Conservation (phyloP, 2,113 vertebrate species). For the Platanista minor region DNA sequence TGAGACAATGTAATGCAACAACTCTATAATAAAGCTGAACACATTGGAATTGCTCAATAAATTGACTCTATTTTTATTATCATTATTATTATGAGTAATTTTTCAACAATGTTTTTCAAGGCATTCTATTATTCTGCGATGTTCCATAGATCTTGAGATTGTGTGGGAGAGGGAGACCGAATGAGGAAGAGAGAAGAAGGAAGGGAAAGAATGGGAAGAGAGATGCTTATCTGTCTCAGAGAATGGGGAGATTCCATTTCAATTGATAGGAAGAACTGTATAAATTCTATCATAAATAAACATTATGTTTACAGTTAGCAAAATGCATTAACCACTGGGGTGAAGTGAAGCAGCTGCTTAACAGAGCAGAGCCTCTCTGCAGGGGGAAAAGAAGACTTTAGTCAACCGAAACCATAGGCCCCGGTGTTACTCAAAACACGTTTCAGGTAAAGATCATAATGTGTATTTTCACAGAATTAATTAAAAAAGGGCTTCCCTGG, state of each 20-base stretch:
- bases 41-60: neutral
- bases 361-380: neutral
- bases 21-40: neutral
- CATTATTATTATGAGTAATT: neutral
- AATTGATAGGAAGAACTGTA: neutral
- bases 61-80: neutral
- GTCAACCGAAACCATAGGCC: neutral
- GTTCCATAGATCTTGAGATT: neutral
- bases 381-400: neutral
- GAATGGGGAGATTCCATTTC: neutral
- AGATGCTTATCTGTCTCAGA: neutral
- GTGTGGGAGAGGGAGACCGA: neutral
- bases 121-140: neutral
- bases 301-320: slow-evolving; percentile 44
- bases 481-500: too few relatives aligned
- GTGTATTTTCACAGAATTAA: slow-evolving; percentile 63
- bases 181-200: neutral
- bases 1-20: neutral
- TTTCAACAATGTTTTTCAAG: neutral
- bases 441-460: slow-evolving; percentile 62
- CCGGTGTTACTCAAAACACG: slow-evolving; percentile 46
- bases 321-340: slow-evolving; percentile 33
- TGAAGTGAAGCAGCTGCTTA: slow-evolving; percentile 51
- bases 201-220: neutral
- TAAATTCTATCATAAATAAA: slow-evolving; percentile 22